Evolutionary conservation across 1,140 invertebrate species (phyloP), one percentile per base, ranked within the genome.

Genomic region (Caerostris darwini): DNA sequence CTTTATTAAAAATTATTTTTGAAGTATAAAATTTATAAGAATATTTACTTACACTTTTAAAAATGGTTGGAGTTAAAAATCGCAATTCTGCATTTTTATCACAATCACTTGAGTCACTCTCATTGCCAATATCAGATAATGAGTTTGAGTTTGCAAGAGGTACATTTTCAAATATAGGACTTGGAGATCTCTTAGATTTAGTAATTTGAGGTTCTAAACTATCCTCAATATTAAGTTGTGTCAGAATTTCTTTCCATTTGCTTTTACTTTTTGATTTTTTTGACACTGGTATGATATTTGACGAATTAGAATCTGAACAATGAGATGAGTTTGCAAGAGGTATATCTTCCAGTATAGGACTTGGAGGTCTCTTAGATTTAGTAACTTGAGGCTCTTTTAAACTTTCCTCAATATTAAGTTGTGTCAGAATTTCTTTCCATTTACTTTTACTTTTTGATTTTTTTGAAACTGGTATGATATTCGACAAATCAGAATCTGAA

Each of bases 41-140:
- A 34, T 34, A 34, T 34, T 34, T 34, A 58, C 90, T 77, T 59
- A 91, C 90, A 8, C n/a, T 61, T 91, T 91, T 91, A 77, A 81
- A 91, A n/a, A 91, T 77, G 14, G 90, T 91, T 91, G 90, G 90
- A 5, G 90, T 91, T 58, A 91, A 77, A 58, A 91, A 82, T 2
- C 58, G n/a, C 3, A 81, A 14, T 10, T 82, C 71, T 58, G 56
- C 14, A 82, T 81, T 14, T 54, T 91, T 81, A 59, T 91, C 90
- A 53, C 90, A 91, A 81, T 91, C 90, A 82, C 90, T 91, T 10
- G 90, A 59, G 34, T 91, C 90, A 53, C 56, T 53, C 7, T 53
- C 67, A 57, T 90, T 56, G 71, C 50, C n/a, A 50, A 34, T 7
- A 85, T 85, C 64, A 67, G 3, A 14, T 14, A 67, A 67, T 14